Percentiles rank a stretch among this genome's conserved stretches.
These are phyloP conservation scores for Pocillopora meandrina DNA, from an alignment of 92 coral and sea anemone species.

Conservation along the genomic window DNA sequence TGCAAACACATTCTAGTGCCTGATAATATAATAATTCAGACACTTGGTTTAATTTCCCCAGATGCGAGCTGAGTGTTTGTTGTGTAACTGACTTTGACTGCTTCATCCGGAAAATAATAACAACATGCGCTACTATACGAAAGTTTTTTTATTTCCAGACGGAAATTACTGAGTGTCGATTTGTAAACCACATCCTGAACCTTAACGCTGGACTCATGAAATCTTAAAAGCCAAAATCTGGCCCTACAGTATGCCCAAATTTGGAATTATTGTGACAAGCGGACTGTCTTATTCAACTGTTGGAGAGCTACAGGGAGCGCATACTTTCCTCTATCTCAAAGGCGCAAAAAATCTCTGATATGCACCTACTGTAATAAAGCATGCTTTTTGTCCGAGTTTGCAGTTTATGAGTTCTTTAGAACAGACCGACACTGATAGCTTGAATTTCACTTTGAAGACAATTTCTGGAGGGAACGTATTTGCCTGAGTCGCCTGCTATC, in stretches of 20 bases:
- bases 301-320: neutral
- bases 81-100: too few relatives aligned
- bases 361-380: neutral
- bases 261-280: neutral
- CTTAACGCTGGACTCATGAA: neutral
- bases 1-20: neutral
- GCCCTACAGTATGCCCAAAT: neutral
- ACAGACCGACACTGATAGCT: neutral
- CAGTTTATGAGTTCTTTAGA: neutral
- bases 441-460: neutral
- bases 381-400: neutral
- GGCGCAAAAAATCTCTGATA: conserved; percentile 4
- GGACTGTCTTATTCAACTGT: neutral
- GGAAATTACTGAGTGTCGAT: neutral
- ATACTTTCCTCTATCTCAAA: neutral
- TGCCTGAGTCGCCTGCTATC: neutral
- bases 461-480: neutral
- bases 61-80: too few relatives aligned
- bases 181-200: neutral
- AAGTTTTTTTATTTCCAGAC: neutral
- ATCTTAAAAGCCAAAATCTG: neutral
- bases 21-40: neutral
- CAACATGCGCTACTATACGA: too few relatives aligned
- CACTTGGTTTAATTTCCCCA: too few relatives aligned
- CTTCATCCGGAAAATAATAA: too few relatives aligned